phyloP scores from a whole-genome alignment of 53 echinoderm and acorn worm genomes.

The Echinometra lucunter region DNA sequence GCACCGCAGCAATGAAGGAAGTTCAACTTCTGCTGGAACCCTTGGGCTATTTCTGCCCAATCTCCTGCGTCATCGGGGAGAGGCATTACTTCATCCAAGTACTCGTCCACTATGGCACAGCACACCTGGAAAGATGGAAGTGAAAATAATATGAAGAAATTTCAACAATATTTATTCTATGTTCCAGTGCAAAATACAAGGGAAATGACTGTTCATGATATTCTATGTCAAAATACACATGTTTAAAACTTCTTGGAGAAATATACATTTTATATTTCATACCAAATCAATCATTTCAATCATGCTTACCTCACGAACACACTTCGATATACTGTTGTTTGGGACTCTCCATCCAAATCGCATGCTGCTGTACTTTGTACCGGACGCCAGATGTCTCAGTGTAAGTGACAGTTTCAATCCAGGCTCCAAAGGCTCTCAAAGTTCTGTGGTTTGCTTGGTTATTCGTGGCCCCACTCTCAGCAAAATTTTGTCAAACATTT shows the following conservation, averaged over 20 bases:
- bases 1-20: not conserved
- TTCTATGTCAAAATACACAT: too few relatives aligned
- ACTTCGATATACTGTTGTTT: not conserved
- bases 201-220: not conserved
- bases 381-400: slow-evolving; percentile 1
- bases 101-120: not conserved
- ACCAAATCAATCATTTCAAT: not conserved
- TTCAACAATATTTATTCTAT: not conserved
- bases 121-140: not conserved
- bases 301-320: not conserved
- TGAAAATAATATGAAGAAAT: not conserved
- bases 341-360: not conserved
- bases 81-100: not conserved
- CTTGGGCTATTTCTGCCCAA: not conserved
- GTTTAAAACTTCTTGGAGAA: not conserved
- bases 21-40: not conserved
- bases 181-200: not conserved
- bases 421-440: not conserved
- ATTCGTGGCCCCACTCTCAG: not conserved
- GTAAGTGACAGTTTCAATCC: not conserved
- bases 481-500: slow-evolving; percentile 70
- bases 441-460: too few relatives aligned
- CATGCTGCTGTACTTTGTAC: not conserved
- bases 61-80: not conserved
- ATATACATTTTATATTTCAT: not conserved